A percentile compares a stretch with the other conserved stretches of the same genome.
phyloP scores from a whole-genome alignment of 2,113 vertebrate genomes.

The Saccopteryx bilineata region DNA sequence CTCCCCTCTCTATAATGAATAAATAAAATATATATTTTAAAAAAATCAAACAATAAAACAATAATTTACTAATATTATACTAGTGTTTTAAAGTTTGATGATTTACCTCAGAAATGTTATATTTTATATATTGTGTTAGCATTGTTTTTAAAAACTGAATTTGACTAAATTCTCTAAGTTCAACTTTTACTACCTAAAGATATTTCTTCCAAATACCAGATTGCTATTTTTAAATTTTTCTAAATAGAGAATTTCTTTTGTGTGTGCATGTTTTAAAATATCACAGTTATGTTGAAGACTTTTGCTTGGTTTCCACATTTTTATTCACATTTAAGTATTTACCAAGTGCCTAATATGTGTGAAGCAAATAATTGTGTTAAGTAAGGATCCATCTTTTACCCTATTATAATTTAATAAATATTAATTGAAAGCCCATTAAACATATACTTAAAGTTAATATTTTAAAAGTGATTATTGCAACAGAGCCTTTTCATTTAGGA shows the following conservation, averaged over 20 bases:
- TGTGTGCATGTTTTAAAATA: constrained; percentile 50
- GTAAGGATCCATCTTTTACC: constrained; percentile 53
- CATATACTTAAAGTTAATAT: constrained; percentile 60
- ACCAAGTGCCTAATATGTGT: constrained; percentile 38
- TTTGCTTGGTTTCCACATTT: constrained; percentile 61
- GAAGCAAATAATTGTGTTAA: constrained; percentile 66
- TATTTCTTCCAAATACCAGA: constrained; percentile 59
- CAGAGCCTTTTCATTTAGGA: constrained; percentile 85
- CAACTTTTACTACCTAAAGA: constrained; percentile 64
- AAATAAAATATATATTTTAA: no score
- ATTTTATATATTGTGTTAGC: constrained; percentile 27
- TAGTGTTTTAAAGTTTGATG: constrained; percentile 47
- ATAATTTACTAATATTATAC: constrained; percentile 40
- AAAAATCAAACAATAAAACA: constrained; percentile 47
- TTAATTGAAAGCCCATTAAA: constrained; percentile 25
- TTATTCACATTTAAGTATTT: constrained; percentile 57
- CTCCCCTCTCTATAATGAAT: no score
- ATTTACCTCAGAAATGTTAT: constrained; percentile 48
- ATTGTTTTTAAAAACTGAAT: constrained; percentile 62
- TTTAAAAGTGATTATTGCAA: constrained; percentile 85
- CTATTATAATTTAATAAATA: constrained; percentile 67
- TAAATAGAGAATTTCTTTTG: constrained; percentile 57
- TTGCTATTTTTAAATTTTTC: constrained; percentile 54
- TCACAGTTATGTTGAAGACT: constrained; percentile 40
- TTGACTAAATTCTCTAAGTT: constrained; percentile 63